Conservation (phyloP, 1,140 invertebrate species). For the Meloidogyne floridensis region DNA sequence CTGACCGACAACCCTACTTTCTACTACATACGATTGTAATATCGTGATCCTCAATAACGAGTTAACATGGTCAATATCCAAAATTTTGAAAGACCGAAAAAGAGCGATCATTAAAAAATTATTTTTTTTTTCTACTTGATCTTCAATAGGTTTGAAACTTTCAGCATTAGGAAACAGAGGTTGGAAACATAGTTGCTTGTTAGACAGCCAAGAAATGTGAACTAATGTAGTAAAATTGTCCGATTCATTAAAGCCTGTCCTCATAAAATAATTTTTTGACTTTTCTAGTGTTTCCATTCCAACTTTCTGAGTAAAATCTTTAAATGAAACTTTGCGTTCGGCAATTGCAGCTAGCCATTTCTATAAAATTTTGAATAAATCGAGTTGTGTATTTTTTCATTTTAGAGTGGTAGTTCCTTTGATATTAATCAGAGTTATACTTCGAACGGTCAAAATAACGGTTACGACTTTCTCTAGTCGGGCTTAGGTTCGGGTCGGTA, state of each 20-base stretch:
- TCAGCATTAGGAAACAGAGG: slow-evolving; percentile 48
- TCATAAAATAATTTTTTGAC: slow-evolving; percentile 52
- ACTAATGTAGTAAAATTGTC: slow-evolving; percentile 49
- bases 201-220: slow-evolving; percentile 56
- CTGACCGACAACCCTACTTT: too few relatives aligned
- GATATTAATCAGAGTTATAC: too few relatives aligned
- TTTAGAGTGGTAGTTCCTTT: too few relatives aligned
- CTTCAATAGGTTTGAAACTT: slow-evolving; percentile 54
- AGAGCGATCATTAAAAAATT: neutral
- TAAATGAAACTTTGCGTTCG: slow-evolving; percentile 53
- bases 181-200: slow-evolving; percentile 59
- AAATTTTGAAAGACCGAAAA: too few relatives aligned
- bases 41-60: too few relatives aligned
- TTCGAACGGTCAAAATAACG: too few relatives aligned
- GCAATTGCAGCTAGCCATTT: slow-evolving; percentile 58
- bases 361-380: slow-evolving; percentile 18
- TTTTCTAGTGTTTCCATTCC: slow-evolving; percentile 43
- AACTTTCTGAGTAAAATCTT: slow-evolving; percentile 56
- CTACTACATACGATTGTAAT: too few relatives aligned
- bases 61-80: too few relatives aligned
- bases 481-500: too few relatives aligned
- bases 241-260: slow-evolving; percentile 54
- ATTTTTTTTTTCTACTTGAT: slow-evolving; percentile 45
- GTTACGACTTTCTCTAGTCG: too few relatives aligned
- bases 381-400: too few relatives aligned